Conservation (phyloP, 2,797 vertebrate genomes). For the Lutjanus campechanus region DNA sequence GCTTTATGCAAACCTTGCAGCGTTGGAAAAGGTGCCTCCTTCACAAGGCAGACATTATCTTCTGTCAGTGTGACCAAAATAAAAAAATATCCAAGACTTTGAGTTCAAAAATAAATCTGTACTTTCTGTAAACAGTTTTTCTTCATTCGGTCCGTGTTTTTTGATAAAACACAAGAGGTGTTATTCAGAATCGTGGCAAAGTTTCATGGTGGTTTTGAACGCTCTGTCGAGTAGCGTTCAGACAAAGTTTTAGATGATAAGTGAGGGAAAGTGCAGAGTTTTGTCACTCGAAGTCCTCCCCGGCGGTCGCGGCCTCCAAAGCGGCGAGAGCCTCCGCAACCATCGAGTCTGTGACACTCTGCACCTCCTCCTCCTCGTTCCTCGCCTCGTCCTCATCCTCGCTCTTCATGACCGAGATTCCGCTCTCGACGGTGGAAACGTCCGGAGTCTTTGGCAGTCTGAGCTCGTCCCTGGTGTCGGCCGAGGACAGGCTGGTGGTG, state of each 20-base stretch:
- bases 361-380: slow-evolving; percentile 56
- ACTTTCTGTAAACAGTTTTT: slow-evolving; percentile 67
- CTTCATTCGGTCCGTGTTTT: slow-evolving; percentile 40
- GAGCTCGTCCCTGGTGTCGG: slow-evolving; percentile 76
- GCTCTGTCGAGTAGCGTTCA: neutral
- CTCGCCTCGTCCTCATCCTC: slow-evolving; percentile 59
- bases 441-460: slow-evolving; percentile 53
- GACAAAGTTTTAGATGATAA: neutral
- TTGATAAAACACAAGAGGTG: slow-evolving; percentile 9
- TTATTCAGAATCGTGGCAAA: slow-evolving; percentile 24
- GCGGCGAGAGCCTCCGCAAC: slow-evolving; percentile 95
- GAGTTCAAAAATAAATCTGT: slow-evolving; percentile 55
- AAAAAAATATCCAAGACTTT: slow-evolving; percentile 32
- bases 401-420: slow-evolving; percentile 68
- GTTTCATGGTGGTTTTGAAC: slow-evolving; percentile 9
- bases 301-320: slow-evolving; percentile 93
- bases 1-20: slow-evolving; percentile 31
- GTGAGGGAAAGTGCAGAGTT: neutral
- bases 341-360: slow-evolving; percentile 88
- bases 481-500: slow-evolving; percentile 86
- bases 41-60: slow-evolving; percentile 38
- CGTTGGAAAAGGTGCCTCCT: slow-evolving; percentile 28
- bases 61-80: slow-evolving; percentile 19
- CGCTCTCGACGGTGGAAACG: slow-evolving; percentile 68
- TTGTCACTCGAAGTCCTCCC: slow-evolving; percentile 89